Percentiles rank a stretch among this genome's conserved stretches.
These are phyloP conservation scores for Magallana ariakensis DNA, from an alignment of 1,140 invertebrate species.

Conservation along the genomic window DNA sequence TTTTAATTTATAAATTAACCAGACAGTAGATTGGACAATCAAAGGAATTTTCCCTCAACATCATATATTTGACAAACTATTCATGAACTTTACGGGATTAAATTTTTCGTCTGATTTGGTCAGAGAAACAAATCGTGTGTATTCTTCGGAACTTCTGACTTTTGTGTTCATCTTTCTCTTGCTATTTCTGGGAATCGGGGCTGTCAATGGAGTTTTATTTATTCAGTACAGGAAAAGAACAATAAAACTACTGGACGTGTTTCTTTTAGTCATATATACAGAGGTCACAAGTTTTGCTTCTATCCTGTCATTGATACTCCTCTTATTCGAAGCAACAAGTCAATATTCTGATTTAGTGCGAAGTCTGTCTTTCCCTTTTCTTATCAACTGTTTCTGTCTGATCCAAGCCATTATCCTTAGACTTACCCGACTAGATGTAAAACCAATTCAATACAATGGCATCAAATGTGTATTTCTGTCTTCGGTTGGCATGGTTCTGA, in stretches of 20 bases:
- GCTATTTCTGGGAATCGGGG: not conserved
- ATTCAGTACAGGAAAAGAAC: slow-evolving; percentile 18
- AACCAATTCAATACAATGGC: slow-evolving; percentile 28
- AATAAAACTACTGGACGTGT: not conserved
- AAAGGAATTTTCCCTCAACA: too few species aligned
- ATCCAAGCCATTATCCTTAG: not conserved
- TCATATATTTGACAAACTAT: not conserved
- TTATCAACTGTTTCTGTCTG: slow-evolving; percentile 36
- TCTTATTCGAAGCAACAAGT: not conserved
- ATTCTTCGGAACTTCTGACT: not conserved
- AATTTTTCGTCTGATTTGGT: not conserved
- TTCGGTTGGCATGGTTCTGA: not conserved
- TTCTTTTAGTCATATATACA: slow-evolving; percentile 11
- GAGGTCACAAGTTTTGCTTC: not conserved
- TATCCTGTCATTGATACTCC: not conserved
- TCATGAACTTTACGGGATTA: slow-evolving; percentile 19
- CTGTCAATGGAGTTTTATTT: not conserved
- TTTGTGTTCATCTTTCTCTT: slow-evolving; percentile 4
- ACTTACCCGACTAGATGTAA: slow-evolving; percentile 5
- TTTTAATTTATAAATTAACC: too few species aligned
- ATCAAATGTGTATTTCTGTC: slow-evolving; percentile 25
- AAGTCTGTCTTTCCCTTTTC: slow-evolving; percentile 24
- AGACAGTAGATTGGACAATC: too few species aligned
- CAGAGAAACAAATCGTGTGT: not conserved
- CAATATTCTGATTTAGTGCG: slow-evolving; percentile 10